Evolutionary conservation across 2,888 invertebrate species (phyloP).

Genomic region (Sthenelais limicola): DNA sequence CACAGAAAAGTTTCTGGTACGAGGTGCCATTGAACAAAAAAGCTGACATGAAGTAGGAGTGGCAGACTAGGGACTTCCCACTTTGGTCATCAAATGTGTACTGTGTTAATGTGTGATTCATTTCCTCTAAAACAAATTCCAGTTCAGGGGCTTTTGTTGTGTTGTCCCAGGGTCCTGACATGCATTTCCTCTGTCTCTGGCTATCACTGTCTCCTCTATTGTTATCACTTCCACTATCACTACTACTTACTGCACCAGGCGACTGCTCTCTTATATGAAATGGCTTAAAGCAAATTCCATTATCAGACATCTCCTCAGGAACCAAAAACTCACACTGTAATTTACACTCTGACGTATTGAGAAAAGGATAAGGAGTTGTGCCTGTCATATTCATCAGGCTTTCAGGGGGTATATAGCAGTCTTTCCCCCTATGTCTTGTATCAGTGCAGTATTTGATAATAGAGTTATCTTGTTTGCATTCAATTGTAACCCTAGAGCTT

Average conservation of each 20-base stretch:
- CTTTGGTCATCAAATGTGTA: conserved; percentile 22
- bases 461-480: conserved; percentile 10
- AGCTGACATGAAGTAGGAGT: conserved; percentile 35
- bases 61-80: conserved; percentile 24
- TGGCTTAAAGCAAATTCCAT: conserved; percentile 29
- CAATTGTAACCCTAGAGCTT: not conserved
- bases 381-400: conserved; percentile 22
- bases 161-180: not conserved
- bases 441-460: conserved; percentile 27
- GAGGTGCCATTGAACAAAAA: conserved; percentile 21
- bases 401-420: conserved; percentile 23
- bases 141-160: not conserved
- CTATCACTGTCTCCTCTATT: no score
- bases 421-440: not conserved
- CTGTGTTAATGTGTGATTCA: conserved; percentile 26
- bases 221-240: not conserved
- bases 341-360: conserved; percentile 29
- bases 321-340: conserved; percentile 34
- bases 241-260: no score
- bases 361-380: conserved; percentile 14
- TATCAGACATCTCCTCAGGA: not conserved
- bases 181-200: conserved; percentile 16
- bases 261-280: not conserved
- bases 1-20: conserved; percentile 31
- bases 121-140: conserved; percentile 33